These are phyloP conservation scores for Herpailurus yagouaroundi DNA, from an alignment of 2,113 vertebrate species.

Conservation along the genomic window DNA sequence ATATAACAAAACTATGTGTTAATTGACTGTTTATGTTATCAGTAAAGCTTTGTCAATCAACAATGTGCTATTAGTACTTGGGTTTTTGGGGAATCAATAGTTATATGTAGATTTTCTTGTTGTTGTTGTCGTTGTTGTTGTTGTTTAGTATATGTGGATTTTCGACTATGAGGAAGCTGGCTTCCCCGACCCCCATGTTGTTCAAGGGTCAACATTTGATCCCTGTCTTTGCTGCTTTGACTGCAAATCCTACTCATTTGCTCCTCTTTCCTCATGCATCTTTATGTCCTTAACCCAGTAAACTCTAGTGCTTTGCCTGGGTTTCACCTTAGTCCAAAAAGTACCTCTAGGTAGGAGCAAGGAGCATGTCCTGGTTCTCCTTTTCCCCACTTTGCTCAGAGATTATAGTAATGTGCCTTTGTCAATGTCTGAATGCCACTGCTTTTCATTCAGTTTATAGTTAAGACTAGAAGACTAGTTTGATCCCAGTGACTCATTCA, in stretches of 20 bases:
- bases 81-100: neutral
- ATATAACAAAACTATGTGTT: neutral
- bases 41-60: neutral
- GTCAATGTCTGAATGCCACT: neutral
- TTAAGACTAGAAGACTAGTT: neutral
- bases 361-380: neutral
- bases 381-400: neutral
- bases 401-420: neutral
- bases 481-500: neutral
- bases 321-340: neutral
- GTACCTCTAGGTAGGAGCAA: neutral
- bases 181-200: neutral
- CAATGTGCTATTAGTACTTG: neutral
- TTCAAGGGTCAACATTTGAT: neutral
- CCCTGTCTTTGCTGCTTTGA: neutral
- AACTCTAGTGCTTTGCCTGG: neutral
- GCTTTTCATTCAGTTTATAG: neutral
- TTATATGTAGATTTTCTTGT: neutral
- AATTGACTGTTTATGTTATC: neutral
- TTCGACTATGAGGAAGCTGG: neutral
- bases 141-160: neutral
- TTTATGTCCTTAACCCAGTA: neutral
- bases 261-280: neutral
- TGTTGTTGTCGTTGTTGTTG: no score
- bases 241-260: neutral